These are phyloP conservation scores for Mythimna ferrago DNA, from an alignment of 2,888 invertebrate genomes.

Conservation along the genomic window DNA sequence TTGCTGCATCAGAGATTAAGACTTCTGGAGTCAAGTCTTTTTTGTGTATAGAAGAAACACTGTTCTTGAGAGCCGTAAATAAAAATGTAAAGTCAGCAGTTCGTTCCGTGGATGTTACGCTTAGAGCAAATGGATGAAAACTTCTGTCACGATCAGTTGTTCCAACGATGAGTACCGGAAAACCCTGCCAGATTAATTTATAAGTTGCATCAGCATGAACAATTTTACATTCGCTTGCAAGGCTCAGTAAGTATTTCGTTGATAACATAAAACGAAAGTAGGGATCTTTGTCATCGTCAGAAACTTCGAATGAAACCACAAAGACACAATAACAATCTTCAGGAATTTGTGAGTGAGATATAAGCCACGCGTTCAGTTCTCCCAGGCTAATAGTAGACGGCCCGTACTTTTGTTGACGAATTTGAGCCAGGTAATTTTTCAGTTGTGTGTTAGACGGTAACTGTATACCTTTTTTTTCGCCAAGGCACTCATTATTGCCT, in stretches of 20 bases:
- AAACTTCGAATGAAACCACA: constrained; percentile 11
- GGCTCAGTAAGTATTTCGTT: constrained; percentile 14
- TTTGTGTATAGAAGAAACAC: constrained; percentile 24
- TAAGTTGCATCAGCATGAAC: constrained; percentile 21
- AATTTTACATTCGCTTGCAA: constrained; percentile 8
- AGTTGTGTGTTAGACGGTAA: constrained; percentile 9
- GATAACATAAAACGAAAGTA: constrained; percentile 15
- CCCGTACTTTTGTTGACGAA: constrained; percentile 5
- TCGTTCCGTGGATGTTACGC: neutral
- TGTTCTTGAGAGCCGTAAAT: constrained; percentile 21
- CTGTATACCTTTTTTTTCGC: neutral
- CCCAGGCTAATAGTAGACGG: constrained; percentile 14
- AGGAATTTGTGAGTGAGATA: constrained; percentile 5
- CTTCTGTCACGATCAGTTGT: constrained; percentile 22
- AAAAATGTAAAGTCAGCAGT: constrained; percentile 15
- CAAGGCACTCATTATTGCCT: neutral
- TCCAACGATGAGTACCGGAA: constrained; percentile 21
- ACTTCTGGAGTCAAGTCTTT: constrained; percentile 24
- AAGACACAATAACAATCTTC: constrained; percentile 11
- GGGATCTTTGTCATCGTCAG: neutral
- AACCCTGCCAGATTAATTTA: constrained; percentile 20
- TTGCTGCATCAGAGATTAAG: constrained; percentile 43
- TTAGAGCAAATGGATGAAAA: constrained; percentile 24
- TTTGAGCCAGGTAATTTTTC: constrained; percentile 9
- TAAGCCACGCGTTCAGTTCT: constrained; percentile 18